Evolutionary conservation across 2,888 invertebrate species (phyloP), one percentile per base, ranked within the genome.

Genomic region (Erebia ligea): DNA sequence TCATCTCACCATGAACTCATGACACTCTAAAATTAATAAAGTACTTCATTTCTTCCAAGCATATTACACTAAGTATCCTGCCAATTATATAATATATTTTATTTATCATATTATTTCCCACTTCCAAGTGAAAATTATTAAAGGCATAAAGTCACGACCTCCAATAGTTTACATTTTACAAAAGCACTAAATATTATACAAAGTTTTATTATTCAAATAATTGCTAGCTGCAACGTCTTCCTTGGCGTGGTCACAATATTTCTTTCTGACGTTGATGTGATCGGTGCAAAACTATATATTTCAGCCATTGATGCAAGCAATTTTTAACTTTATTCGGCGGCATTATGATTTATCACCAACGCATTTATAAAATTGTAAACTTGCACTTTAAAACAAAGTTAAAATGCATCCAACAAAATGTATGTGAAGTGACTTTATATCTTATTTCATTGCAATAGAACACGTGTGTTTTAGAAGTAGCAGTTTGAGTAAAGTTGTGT

Each of bases 211-310:
- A 77, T 77, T 77, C 78, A 78, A 77, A 78, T 78, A 78, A 77
- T 77, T 77, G 78, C 76, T 76, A 71, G 73, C 71, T 66, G 72
- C 73, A 73, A 72, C 76, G 73, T 77, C 76, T 77, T 77, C 76
- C 75, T 75, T 71, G 73, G 67, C 76, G 75, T 73, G 76, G 78
- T 77, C 77, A 78, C 77, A 73, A 77, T 77, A 78, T 76, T 78
- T 78, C 76, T 78, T 77, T 78, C 75, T 77, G 77, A 78, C 78
- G 74, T 78, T 78, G 78, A 78, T 77, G 77, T 75, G 77, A 78
- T 78, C 76, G 68, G 73, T 77, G 72, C 68, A 72, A 74, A 42
- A 69, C 73, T 52, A 71, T 40, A 19, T 65, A n/a, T 11, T 17
- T 21, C 11, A 15, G 8, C 9, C 17, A 1, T 1, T 11, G 0